Evolutionary conservation across 2,888 invertebrate genomes (phyloP).

Genomic region (Bhutanitis thaidina): DNA sequence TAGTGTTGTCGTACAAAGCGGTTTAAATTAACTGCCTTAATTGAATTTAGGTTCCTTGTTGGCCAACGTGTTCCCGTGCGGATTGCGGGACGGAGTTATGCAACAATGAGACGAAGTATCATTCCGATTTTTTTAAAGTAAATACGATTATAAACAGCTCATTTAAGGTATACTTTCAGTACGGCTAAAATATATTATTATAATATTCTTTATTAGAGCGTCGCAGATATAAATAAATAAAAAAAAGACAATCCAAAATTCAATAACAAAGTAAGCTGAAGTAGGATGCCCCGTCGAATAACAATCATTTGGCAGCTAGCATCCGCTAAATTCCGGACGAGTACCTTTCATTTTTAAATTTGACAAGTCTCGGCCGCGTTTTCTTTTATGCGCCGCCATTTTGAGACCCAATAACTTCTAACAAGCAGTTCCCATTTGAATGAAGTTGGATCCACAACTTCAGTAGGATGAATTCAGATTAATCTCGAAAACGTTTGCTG

Average conservation of each 20-base stretch:
- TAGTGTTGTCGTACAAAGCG: constrained; percentile 66
- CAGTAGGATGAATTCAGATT: too few relatives aligned
- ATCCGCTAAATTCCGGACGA: constrained; percentile 70
- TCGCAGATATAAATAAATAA: too few relatives aligned
- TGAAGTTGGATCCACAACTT: not conserved
- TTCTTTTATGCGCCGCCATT: constrained; percentile 29
- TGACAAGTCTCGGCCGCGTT: constrained; percentile 62
- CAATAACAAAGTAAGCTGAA: constrained; percentile 63
- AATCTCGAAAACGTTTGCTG: too few relatives aligned
- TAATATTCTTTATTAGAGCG: too few relatives aligned
- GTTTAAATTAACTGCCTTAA: constrained; percentile 79
- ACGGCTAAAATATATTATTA: too few relatives aligned
- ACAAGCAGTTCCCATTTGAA: constrained; percentile 16
- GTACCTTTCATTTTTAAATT: constrained; percentile 77
- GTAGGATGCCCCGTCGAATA: constrained; percentile 58
- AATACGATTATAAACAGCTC: too few relatives aligned
- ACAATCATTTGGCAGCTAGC: constrained; percentile 75
- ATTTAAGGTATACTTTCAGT: too few relatives aligned
- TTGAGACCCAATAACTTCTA: constrained; percentile 28
- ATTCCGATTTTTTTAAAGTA: not conserved
- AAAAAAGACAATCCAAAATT: constrained; percentile 55
- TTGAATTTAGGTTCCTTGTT: constrained; percentile 78
- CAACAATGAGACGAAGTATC: constrained; percentile 17
- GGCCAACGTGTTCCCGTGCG: constrained; percentile 50
- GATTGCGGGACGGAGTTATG: constrained; percentile 31